Base-by-base conservation (phyloP, 2,113 vertebrate species). In the Equus quagga region DNA sequence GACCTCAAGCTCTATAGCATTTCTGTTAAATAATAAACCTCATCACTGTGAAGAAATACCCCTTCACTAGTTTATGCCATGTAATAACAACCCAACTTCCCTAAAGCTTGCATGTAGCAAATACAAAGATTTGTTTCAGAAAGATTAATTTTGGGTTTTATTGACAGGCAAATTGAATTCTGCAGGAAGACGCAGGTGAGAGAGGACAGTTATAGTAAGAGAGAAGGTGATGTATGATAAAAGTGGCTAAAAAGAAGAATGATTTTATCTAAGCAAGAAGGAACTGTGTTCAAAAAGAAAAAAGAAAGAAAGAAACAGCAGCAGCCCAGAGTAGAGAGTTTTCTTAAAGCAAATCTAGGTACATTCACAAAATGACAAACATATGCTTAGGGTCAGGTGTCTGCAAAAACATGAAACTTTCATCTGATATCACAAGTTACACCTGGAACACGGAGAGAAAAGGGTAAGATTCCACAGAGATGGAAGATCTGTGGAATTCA, bases 91-190 rank as follows among this genome's bases (percentile, higher is more conserved):
- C 23, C 6, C 56, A n/a, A 62, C 72, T 85, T 93, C 49, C 49
- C 60, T 44, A 46, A 54, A 69, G 60, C 51, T 91, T 67, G 62
- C 81, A 95, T 82, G 85, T 81, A 89, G 41, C 24, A 94, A 90
- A 84, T 54, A 69, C 72, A 95, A 97, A 97, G 76, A n/a, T 92
- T 96, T 97, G 92, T 76, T 65, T 97, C 69, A 94, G 72, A 89
- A 97, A 90, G 51, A 78, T 91, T 92, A 94, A 94, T 64, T 92
- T 96, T 69, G 79, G 49, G 79, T 70, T 89, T 95, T 89, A 95
- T 44, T 92, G 82, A 73, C 60, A 88, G 56, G 72, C 36, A 95
- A 79, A 83, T 46, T 89, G 70, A 79, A 89, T 96, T 91, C 28
- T 79, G 28, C 79, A n/a, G 62, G 79, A 96, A 96, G 60, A 92